A percentile compares a stretch with the other conserved stretches of the same genome.
Conservation (phyloP, 2,113 vertebrate genomes). For the Thalassarche chlororhynchos region DNA sequence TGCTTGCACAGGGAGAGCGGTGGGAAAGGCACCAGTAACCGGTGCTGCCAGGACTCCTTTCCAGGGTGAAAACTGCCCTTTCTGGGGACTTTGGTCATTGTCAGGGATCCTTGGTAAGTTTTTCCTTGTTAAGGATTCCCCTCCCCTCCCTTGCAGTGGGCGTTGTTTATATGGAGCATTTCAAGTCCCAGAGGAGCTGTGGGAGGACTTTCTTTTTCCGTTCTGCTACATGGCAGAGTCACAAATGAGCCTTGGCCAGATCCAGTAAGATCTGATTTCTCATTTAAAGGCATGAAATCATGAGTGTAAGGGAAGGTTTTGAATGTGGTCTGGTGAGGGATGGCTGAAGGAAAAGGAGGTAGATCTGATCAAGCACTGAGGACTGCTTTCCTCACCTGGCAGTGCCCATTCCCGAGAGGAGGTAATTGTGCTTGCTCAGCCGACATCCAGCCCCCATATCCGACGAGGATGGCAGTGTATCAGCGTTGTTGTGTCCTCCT, state of each 20-base stretch:
- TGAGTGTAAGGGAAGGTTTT: neutral
- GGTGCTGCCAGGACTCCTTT: neutral
- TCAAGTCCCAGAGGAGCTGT: slow-evolving; percentile 68
- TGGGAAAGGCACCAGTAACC: neutral
- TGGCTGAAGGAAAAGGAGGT: neutral
- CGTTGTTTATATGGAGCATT: slow-evolving; percentile 70
- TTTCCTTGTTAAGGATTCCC: slow-evolving; percentile 64
- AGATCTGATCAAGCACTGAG: neutral
- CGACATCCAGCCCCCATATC: neutral
- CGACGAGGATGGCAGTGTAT: accelerated
- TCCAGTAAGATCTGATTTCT: slow-evolving; percentile 47
- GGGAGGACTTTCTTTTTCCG: slow-evolving; percentile 68
- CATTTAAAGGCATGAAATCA: slow-evolving; percentile 33
- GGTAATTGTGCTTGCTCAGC: neutral
- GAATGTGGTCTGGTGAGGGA: neutral
- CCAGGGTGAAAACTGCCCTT: neutral
- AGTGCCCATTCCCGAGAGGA: neutral
- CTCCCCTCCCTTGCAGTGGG: slow-evolving; percentile 69
- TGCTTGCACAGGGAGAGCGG: neutral
- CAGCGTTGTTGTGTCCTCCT: neutral
- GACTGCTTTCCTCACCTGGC: neutral
- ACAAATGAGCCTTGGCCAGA: slow-evolving; percentile 62
- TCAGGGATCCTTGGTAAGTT: slow-evolving; percentile 51
- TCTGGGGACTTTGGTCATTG: neutral
- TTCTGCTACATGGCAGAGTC: slow-evolving; percentile 63